These are phyloP conservation scores for Motacilla tschutschensis DNA, from an alignment of 2,113 vertebrate genomes.

Conservation along the genomic window DNA sequence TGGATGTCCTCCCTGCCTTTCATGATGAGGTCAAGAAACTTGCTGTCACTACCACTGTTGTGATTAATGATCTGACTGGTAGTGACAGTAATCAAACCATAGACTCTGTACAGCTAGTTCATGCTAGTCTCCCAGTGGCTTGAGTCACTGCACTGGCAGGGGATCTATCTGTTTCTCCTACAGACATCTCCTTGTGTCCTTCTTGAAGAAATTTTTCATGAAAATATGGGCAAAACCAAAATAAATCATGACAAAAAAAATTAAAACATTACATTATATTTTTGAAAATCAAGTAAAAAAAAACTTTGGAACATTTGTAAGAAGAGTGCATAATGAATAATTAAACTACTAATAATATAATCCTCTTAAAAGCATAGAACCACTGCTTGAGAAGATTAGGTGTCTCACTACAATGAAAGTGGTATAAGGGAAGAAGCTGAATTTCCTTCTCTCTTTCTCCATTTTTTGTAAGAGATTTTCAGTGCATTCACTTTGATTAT, in stretches of 20 bases:
- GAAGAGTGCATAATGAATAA: constrained; percentile 67
- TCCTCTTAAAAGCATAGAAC: constrained; percentile 71
- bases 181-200: constrained; percentile 30
- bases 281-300: background rate
- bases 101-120: constrained; percentile 22
- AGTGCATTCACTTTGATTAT: constrained; percentile 49
- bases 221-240: background rate
- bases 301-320: constrained; percentile 45
- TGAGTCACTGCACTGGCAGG: constrained; percentile 46
- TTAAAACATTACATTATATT: constrained; percentile 53
- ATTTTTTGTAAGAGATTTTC: constrained; percentile 46
- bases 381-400: constrained; percentile 63
- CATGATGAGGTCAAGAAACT: constrained; percentile 69
- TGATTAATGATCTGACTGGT: constrained; percentile 62
- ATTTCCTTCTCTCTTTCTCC: background rate
- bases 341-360: constrained; percentile 73
- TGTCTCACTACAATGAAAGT: constrained; percentile 45
- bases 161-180: constrained; percentile 33
- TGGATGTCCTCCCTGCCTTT: constrained; percentile 52
- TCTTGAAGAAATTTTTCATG: constrained; percentile 21
- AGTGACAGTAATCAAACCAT: constrained; percentile 60
- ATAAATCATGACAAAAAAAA: constrained; percentile 16
- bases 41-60: constrained; percentile 59
- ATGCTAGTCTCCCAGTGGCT: background rate
- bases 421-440: constrained; percentile 22